Evolutionary conservation across 1,140 invertebrate genomes (phyloP), one percentile per base, ranked within the genome.

Genomic region (Drosophila simulans): DNA sequence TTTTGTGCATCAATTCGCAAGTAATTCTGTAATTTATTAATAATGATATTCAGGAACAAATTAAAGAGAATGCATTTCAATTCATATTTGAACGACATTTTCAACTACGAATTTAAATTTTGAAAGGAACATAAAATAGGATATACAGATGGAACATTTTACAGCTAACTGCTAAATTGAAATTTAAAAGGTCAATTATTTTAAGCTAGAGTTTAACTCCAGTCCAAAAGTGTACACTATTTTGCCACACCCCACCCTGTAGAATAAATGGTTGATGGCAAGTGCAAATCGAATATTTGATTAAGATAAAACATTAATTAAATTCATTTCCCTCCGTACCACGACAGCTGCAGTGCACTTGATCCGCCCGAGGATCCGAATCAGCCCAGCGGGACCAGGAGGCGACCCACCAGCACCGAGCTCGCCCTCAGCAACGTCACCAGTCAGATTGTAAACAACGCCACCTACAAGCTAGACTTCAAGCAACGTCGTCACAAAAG

Each of bases 401-500:
- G 76, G 42, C 62, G 76, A 3, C 56, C 71, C 31, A 80, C 64
- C 48, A 88, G 64, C 55, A 88, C 84, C 8, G 84, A 88, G n/a
- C 76, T 88, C 17, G 84, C 84, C 0, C 62, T 88, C 10, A 88
- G 84, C 62, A 80, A 59, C 35, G 84, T 88, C 43, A 88, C 84
- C 63, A 88, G 80, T 17, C 84, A 88, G 69, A 88, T 88, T 63
- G 84, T 88, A 0, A 88, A 88, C 42, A 88, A 88, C 46, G 69
- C 48, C 59, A 80, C 84, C 45, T 88, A 88, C 42, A 88, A 88
- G 72, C 77, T 88, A 22, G 84, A 88, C 62, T 89, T 88, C 22
- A 89, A 88, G 43, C 84, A 84, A 48, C 76, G 84, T 0, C 65
- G 84, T 0, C 84, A 77, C 52, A 88, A 89, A 80, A 88, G 79